Conservation (phyloP, 2,113 vertebrate genomes). For the Elephas maximus region DNA sequence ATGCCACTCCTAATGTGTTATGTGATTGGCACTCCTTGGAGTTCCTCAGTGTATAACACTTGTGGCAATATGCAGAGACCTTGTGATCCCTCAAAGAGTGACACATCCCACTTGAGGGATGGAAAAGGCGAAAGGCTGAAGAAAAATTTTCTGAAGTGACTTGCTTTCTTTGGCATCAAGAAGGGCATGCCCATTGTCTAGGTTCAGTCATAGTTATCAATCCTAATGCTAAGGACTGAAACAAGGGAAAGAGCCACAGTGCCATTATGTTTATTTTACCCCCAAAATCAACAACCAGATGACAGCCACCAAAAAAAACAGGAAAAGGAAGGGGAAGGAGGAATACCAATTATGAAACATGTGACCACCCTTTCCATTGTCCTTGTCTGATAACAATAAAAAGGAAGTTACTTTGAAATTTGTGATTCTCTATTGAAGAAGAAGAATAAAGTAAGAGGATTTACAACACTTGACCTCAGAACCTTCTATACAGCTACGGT, state of each 20-base stretch:
- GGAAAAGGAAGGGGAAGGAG: neutral
- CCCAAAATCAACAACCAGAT: neutral
- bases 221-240: neutral
- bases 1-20: neutral
- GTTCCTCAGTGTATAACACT: neutral
- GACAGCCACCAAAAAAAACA: neutral
- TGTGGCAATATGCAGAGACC: neutral
- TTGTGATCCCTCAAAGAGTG: neutral
- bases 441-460: neutral
- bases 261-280: neutral
- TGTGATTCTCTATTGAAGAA: neutral
- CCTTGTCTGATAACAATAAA: neutral
- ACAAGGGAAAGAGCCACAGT: neutral
- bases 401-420: neutral
- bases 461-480: neutral
- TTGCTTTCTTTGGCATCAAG: neutral
- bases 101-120: neutral
- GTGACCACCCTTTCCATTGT: neutral
- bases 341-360: neutral
- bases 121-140: neutral
- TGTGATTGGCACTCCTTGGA: neutral
- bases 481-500: neutral
- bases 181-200: neutral
- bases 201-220: neutral
- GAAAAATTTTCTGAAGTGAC: neutral